Conservation (phyloP, 2,888 invertebrate species). For the Pristionchus mayeri region DNA sequence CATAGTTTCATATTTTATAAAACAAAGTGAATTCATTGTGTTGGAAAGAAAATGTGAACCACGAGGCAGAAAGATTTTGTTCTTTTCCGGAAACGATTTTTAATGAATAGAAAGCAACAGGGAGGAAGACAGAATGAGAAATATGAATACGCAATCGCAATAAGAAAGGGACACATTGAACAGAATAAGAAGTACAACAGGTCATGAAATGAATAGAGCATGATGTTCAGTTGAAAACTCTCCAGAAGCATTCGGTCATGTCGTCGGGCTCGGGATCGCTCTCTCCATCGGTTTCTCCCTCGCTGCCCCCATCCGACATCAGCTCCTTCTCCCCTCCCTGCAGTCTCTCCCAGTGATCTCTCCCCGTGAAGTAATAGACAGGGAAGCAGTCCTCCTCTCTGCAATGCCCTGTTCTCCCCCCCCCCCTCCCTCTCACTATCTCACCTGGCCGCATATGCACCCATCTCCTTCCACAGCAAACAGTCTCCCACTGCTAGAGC, state of each 20-base stretch:
- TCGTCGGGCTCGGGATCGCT: conserved; percentile 15
- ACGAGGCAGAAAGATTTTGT: not conserved
- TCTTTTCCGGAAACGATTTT: not conserved
- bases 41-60: not conserved
- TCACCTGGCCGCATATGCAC: conserved; percentile 88
- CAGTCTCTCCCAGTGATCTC: conserved; percentile 59
- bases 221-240: conserved; percentile 34
- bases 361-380: conserved; percentile 66
- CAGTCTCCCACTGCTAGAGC: conserved; percentile 66
- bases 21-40: not conserved
- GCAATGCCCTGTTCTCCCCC: not conserved
- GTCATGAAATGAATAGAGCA: conserved; percentile 1
- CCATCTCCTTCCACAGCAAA: conserved; percentile 94
- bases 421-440: not conserved
- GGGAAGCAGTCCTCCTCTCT: conserved; percentile 82
- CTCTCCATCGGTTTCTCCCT: not conserved
- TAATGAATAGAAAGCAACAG: conserved; percentile 3
- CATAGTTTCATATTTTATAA: not conserved
- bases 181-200: not conserved
- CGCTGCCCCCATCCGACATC: conserved; percentile 40
- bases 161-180: conserved; percentile 38
- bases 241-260: conserved; percentile 35
- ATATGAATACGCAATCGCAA: not conserved
- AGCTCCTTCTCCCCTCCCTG: conserved; percentile 16
- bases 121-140: conserved; percentile 26